A percentile compares a stretch with the other conserved stretches of the same genome.
phyloP scores from a whole-genome alignment of 2,888 invertebrate genomes.

The Nezara viridula region DNA sequence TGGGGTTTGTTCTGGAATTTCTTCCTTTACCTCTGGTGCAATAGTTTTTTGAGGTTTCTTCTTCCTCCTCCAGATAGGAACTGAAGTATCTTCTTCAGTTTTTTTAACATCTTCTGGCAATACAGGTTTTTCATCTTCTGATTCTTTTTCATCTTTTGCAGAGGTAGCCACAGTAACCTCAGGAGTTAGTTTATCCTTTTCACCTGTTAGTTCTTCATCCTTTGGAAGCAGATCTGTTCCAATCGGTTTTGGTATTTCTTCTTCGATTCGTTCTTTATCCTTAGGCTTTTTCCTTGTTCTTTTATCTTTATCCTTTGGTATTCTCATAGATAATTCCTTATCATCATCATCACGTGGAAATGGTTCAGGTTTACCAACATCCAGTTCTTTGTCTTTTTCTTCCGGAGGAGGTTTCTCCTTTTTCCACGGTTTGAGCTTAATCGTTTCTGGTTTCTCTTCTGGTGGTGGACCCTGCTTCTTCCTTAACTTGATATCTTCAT shows the following conservation, averaged over 20 bases:
- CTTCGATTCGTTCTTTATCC: slow-evolving; percentile 52
- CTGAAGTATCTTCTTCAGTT: slow-evolving; percentile 67
- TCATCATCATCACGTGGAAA: slow-evolving; percentile 67
- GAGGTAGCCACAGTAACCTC: slow-evolving; percentile 64
- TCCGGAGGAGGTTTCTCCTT: slow-evolving; percentile 68
- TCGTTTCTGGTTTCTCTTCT: slow-evolving; percentile 68
- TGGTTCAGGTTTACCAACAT: slow-evolving; percentile 68
- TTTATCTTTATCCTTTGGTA: slow-evolving; percentile 65
- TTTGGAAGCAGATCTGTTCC: not conserved
- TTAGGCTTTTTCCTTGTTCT: slow-evolving; percentile 53
- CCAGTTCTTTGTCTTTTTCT: slow-evolving; percentile 66
- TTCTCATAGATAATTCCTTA: slow-evolving; percentile 63
- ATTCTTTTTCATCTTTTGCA: slow-evolving; percentile 63
- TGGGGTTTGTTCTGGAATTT: slow-evolving; percentile 66
- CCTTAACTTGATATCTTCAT: slow-evolving; percentile 69
- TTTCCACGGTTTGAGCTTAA: slow-evolving; percentile 68
- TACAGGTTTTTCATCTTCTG: slow-evolving; percentile 54
- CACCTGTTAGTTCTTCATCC: not conserved
- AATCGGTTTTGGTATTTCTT: not conserved
- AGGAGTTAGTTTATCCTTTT: slow-evolving; percentile 67
- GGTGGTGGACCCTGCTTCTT: slow-evolving; percentile 69
- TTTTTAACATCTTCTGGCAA: slow-evolving; percentile 54
- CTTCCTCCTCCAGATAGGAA: slow-evolving; percentile 60
- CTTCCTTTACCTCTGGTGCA: slow-evolving; percentile 62
- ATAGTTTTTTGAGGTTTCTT: slow-evolving; percentile 50